phyloP scores from a whole-genome alignment of 30 jellyfish, hydroid and myxozoan species.

The Nemopilema nomurai region DNA sequence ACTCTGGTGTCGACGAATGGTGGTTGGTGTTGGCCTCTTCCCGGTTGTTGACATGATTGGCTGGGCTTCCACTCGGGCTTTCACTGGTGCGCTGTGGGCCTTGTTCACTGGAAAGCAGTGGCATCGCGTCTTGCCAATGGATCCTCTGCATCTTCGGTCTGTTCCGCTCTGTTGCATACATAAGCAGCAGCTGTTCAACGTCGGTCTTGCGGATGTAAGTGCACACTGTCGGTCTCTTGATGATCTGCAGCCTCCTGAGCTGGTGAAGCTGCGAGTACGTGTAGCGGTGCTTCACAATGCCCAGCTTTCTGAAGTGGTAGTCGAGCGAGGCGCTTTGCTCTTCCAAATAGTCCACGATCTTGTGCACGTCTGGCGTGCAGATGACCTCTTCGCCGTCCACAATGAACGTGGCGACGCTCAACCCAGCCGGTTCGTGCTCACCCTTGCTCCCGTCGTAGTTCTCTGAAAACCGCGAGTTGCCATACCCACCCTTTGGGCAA shows the following conservation, averaged over 20 bases:
- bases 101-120: constrained; percentile 82
- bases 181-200: constrained; percentile 86
- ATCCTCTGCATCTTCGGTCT: constrained; percentile 74
- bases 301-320: constrained; percentile 94
- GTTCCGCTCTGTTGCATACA: constrained; percentile 98
- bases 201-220: constrained; percentile 79
- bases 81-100: constrained; percentile 73
- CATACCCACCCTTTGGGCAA: constrained; percentile 16
- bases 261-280: constrained; percentile 98
- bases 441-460: too few relatives aligned
- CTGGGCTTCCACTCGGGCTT: constrained; percentile 64
- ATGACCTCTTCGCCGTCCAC: constrained; percentile 88
- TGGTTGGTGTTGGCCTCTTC: constrained; percentile 26
- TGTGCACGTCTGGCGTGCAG: constrained; percentile 97
- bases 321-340: constrained; percentile 99
- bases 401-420: constrained; percentile 71
- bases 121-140: constrained; percentile 73
- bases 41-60: background rate
- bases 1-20: constrained; percentile 50
- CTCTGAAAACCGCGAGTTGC: constrained; percentile 1
- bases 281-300: constrained; percentile 86
- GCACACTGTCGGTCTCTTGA: constrained; percentile 97
- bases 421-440: background rate
- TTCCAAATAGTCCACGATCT: constrained; percentile 88
- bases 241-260: constrained; percentile 89